These are phyloP conservation scores for Rhopalosiphum nymphaeae DNA, from an alignment of 2,888 invertebrate species.

Conservation along the genomic window DNA sequence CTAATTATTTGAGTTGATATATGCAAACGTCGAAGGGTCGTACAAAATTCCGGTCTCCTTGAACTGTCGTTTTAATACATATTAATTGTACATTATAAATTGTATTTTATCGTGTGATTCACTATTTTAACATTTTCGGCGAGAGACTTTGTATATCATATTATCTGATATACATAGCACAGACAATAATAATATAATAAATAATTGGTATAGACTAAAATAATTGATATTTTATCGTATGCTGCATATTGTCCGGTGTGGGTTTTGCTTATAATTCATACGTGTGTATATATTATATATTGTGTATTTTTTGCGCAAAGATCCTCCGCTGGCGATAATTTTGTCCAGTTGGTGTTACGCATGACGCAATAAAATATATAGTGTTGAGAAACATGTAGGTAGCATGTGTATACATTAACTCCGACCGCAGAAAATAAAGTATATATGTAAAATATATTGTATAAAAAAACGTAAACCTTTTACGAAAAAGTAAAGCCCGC, in stretches of 20 bases:
- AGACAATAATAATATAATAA: background rate
- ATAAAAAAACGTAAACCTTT: background rate
- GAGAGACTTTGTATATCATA: background rate
- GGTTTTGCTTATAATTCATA: slow-evolving; percentile 40
- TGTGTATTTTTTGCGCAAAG: background rate
- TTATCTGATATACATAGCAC: background rate
- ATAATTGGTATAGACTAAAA: background rate
- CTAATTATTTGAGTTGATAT: background rate
- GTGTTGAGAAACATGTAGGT: slow-evolving; percentile 16
- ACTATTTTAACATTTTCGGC: background rate
- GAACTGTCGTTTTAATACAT: background rate
- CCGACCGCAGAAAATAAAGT: background rate
- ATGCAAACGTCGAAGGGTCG: background rate
- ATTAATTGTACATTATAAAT: background rate
- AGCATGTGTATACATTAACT: slow-evolving; percentile 4
- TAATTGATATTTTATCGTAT: background rate
- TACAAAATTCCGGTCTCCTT: background rate
- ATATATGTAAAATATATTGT: background rate
- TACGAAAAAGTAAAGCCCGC: background rate
- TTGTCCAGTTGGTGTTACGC: background rate
- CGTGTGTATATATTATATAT: background rate
- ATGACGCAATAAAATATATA: background rate
- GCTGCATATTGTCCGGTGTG: slow-evolving; percentile 4
- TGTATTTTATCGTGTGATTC: background rate
- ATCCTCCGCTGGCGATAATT: background rate